Conservation (phyloP, 2,888 invertebrate genomes). For the Creontiades dilutus region DNA sequence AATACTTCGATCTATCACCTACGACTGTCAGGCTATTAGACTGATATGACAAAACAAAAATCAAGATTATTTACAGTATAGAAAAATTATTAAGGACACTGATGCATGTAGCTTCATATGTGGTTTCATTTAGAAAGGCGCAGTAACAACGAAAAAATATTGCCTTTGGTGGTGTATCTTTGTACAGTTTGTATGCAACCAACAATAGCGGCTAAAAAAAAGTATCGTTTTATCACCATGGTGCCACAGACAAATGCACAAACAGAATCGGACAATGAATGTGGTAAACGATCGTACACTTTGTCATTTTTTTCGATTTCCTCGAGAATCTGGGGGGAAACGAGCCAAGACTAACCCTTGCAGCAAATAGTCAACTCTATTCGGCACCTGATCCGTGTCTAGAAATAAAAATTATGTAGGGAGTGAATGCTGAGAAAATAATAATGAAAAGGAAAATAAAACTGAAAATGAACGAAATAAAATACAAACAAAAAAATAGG, state of each 20-base stretch:
- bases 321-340: slow-evolving; percentile 72
- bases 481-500: slow-evolving; percentile 55
- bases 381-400: slow-evolving; percentile 74
- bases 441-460: slow-evolving; percentile 65
- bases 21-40: slow-evolving; percentile 59
- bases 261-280: slow-evolving; percentile 74
- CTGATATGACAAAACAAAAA: slow-evolving; percentile 40
- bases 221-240: slow-evolving; percentile 71
- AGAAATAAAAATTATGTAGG: slow-evolving; percentile 75
- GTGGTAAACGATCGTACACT: slow-evolving; percentile 73
- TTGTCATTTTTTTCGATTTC: slow-evolving; percentile 70
- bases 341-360: slow-evolving; percentile 73
- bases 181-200: slow-evolving; percentile 74
- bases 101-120: slow-evolving; percentile 72
- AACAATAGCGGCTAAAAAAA: slow-evolving; percentile 75
- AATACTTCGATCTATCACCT: slow-evolving; percentile 51
- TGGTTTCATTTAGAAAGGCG: slow-evolving; percentile 64
- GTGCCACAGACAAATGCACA: slow-evolving; percentile 75
- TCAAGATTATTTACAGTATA: slow-evolving; percentile 70
- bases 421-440: slow-evolving; percentile 72
- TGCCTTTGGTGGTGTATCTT: slow-evolving; percentile 75
- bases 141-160: slow-evolving; percentile 73
- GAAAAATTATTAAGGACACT: slow-evolving; percentile 74
- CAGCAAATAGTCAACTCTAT: slow-evolving; percentile 71
- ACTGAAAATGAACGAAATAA: slow-evolving; percentile 68